These are phyloP conservation scores for Physocephala rufipes DNA, from an alignment of 2,888 invertebrate genomes.

Conservation along the genomic window DNA sequence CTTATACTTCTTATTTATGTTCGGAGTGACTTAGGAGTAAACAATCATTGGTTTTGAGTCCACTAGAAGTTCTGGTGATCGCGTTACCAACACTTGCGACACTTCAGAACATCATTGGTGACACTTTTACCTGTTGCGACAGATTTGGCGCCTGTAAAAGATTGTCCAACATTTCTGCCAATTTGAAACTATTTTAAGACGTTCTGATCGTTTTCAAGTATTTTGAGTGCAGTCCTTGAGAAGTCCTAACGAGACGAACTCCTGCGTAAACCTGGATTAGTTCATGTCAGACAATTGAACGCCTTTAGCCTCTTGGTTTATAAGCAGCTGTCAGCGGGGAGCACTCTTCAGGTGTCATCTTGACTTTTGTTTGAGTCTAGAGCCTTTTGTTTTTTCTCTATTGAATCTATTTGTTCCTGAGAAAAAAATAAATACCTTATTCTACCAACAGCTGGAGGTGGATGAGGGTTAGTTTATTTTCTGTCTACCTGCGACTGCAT, in stretches of 20 bases:
- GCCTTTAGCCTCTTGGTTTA: slow-evolving; percentile 44
- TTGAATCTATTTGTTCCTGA: slow-evolving; percentile 29
- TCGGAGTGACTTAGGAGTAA: not conserved
- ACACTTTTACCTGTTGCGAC: no score
- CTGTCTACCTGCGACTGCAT: not conserved
- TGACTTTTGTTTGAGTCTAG: slow-evolving; percentile 29
- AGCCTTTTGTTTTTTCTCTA: slow-evolving; percentile 1
- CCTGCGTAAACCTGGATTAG: slow-evolving; percentile 21
- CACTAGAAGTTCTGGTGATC: slow-evolving; percentile 11
- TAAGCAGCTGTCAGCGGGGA: slow-evolving; percentile 36
- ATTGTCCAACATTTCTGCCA: slow-evolving; percentile 32
- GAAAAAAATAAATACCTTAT: slow-evolving; percentile 25
- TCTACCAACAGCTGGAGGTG: slow-evolving; percentile 26
- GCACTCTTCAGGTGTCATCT: slow-evolving; percentile 7
- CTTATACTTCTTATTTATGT: slow-evolving; percentile 2
- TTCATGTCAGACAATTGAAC: slow-evolving; percentile 43
- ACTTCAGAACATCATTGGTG: no score
- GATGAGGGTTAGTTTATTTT: not conserved
- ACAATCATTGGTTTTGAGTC: no score
- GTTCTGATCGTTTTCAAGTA: not conserved
- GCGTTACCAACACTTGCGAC: slow-evolving; percentile 5
- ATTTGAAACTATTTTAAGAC: slow-evolving; percentile 46
- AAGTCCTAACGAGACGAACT: slow-evolving; percentile 38
- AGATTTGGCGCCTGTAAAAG: no score
- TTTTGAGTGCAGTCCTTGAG: slow-evolving; percentile 40